These are phyloP conservation scores for Sinotaia quadrata DNA, from an alignment of 2,888 invertebrate species.

Conservation along the genomic window DNA sequence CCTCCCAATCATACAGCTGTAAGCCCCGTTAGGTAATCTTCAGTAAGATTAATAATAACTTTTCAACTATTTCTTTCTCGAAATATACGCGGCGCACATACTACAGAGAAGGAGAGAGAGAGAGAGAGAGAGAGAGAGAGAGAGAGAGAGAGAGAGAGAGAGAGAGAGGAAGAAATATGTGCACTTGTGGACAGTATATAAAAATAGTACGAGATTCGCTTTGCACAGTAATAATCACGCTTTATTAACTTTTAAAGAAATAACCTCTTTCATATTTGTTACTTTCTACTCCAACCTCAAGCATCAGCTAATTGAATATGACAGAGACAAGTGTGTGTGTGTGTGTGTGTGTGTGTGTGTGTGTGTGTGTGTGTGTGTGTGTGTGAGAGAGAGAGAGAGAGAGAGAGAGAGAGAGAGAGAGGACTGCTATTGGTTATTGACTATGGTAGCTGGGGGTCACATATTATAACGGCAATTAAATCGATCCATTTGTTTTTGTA, in stretches of 20 bases:
- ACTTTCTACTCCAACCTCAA: no score
- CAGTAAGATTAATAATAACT: no score
- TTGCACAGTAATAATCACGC: background rate
- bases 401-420: background rate
- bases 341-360: slow-evolving; percentile 10
- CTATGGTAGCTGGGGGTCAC: no score
- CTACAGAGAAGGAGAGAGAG: background rate
- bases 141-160: slow-evolving; percentile 24
- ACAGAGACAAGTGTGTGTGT: background rate
- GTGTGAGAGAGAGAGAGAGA: background rate
- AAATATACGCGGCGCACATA: background rate
- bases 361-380: background rate
- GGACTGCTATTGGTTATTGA: no score
- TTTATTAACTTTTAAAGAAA: background rate
- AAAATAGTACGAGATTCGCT: background rate
- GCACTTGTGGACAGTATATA: no score
- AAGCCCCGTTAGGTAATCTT: no score
- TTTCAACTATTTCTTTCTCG: no score
- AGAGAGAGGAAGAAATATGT: slow-evolving; percentile 5
- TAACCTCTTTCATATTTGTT: background rate
- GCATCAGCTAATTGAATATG: no score
- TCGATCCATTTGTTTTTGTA: no score
- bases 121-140: slow-evolving; percentile 4
- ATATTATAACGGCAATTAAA: no score
- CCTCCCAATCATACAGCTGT: no score